phyloP scores from a whole-genome alignment of 1,140 invertebrate species.

The Ridgeia piscesae region DNA sequence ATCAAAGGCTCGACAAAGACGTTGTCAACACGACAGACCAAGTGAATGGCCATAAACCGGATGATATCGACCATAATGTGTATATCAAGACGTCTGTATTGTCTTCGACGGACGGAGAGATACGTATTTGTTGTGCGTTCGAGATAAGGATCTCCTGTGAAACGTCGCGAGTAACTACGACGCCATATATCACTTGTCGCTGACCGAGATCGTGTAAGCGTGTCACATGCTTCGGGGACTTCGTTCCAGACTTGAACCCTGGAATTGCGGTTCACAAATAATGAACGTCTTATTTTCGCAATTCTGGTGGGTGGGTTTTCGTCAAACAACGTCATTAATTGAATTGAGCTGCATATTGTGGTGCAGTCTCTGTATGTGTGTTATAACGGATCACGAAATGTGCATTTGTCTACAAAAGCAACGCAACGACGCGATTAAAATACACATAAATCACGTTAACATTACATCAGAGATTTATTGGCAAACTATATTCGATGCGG shows the following conservation, averaged over 20 bases:
- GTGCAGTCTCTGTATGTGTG: too few species aligned
- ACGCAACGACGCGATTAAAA: too few species aligned
- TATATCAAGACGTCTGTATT: not conserved
- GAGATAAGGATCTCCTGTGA: not conserved
- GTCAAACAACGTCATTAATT: too few species aligned
- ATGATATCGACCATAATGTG: not conserved
- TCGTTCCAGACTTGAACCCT: not conserved
- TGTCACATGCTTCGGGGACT: not conserved
- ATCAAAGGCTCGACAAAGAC: not conserved
- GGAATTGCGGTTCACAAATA: not conserved
- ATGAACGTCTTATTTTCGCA: not conserved
- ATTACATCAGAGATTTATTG: too few species aligned
- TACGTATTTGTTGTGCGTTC: not conserved
- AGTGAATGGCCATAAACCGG: not conserved
- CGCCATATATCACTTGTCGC: not conserved
- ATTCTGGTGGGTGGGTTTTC: not conserved
- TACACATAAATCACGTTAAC: too few species aligned
- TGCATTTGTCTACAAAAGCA: too few species aligned
- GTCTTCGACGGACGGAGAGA: not conserved
- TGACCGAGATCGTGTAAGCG: not conserved
- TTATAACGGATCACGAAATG: too few species aligned
- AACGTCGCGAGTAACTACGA: not conserved
- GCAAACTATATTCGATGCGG: too few species aligned
- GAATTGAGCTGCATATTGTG: too few species aligned
- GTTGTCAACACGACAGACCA: not conserved